phyloP scores from a whole-genome alignment of 2,113 vertebrate species.

The Australoheros scitulus region DNA sequence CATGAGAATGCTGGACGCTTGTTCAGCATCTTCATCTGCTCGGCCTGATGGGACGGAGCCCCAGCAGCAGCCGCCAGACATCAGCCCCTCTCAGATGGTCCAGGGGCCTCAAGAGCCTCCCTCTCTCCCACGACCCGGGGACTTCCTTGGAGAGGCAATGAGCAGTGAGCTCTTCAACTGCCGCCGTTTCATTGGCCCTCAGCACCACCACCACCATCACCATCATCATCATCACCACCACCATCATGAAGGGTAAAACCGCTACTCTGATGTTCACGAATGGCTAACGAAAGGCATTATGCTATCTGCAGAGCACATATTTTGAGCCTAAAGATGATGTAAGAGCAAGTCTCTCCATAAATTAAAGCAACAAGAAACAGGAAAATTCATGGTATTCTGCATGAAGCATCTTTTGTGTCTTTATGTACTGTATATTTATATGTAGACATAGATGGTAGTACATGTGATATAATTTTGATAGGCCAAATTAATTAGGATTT shows the following conservation, averaged over 20 bases:
- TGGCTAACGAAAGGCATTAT: not conserved
- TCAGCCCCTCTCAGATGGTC: constrained; percentile 85
- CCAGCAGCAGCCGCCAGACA: constrained; percentile 72
- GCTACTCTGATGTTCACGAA: not conserved
- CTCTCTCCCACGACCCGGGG: constrained; percentile 87
- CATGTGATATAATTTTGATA: too few species aligned
- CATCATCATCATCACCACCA: constrained; percentile 80
- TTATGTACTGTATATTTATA: not conserved
- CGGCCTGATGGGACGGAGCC: constrained; percentile 83
- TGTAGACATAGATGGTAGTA: too few species aligned
- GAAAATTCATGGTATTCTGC: not conserved
- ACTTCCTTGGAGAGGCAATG: constrained; percentile 95
- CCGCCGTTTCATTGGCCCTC: constrained; percentile 92
- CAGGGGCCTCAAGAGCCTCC: constrained; percentile 90
- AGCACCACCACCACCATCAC: constrained; percentile 95
- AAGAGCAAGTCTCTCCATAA: too few species aligned
- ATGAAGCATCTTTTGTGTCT: not conserved
- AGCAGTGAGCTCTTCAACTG: constrained; percentile 96
- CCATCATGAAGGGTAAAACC: constrained; percentile 90
- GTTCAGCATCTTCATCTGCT: constrained; percentile 77
- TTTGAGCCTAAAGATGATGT: not conserved
- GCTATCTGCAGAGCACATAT: not conserved
- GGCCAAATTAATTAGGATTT: not conserved
- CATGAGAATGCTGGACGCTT: constrained; percentile 89
- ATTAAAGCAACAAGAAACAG: not conserved